These are phyloP conservation scores for Diorhabda carinulata DNA, from an alignment of 1,140 invertebrate genomes.

Conservation along the genomic window DNA sequence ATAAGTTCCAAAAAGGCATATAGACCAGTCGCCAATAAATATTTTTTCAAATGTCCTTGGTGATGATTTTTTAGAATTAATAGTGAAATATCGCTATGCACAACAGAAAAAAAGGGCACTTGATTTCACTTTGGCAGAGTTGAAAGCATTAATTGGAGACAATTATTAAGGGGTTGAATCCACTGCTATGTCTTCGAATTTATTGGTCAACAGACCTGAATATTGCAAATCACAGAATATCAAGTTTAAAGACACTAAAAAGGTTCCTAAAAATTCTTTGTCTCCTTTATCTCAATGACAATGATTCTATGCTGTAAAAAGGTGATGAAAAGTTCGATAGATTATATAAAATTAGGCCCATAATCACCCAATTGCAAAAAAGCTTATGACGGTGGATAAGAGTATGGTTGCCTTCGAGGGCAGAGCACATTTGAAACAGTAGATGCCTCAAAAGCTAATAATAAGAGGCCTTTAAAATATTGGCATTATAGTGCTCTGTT, in stretches of 20 bases:
- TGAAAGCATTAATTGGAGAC: too few species aligned
- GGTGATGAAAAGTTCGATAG: conserved; percentile 1
- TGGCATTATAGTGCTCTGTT: conserved; percentile 23
- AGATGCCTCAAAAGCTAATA: conserved; percentile 49
- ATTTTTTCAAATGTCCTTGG: too few species aligned
- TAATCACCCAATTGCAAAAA: neutral
- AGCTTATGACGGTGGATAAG: conserved; percentile 28
- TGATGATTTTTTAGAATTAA: too few species aligned
- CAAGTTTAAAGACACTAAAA: neutral
- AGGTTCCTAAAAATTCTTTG: neutral
- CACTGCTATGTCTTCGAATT: too few species aligned
- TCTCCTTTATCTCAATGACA: neutral
- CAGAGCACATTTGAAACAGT: conserved; percentile 47
- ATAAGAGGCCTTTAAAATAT: conserved; percentile 50
- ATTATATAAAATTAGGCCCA: conserved; percentile 4
- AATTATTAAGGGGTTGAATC: too few species aligned
- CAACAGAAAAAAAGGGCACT: too few species aligned
- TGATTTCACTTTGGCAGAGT: too few species aligned
- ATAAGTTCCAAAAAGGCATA: too few species aligned
- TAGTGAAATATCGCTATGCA: too few species aligned
- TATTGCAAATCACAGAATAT: too few species aligned
- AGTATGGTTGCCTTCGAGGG: conserved; percentile 33
- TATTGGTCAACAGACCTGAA: too few species aligned
- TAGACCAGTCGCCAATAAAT: too few species aligned
- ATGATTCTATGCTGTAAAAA: neutral